Conservation (phyloP, 2,888 invertebrate species). For the Aspidiotus rigidus region DNA sequence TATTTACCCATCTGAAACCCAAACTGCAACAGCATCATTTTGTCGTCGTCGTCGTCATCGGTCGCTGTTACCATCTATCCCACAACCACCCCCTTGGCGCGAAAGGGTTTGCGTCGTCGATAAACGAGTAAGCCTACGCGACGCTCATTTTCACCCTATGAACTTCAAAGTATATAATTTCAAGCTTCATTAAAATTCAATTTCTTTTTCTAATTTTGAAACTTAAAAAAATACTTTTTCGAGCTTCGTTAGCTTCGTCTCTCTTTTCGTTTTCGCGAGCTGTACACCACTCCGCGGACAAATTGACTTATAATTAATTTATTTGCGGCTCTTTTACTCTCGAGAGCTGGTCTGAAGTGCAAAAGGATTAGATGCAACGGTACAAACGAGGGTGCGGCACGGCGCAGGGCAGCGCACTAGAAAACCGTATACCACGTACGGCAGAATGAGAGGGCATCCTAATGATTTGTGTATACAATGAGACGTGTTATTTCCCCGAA, state of each 20-base stretch:
- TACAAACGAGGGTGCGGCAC: too few species aligned
- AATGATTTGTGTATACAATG: too few species aligned
- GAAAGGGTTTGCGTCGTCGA: conserved; percentile 17
- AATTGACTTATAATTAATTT: conserved; percentile 33
- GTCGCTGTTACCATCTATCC: too few species aligned
- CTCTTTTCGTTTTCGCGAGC: conserved; percentile 9
- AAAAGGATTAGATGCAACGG: background rate
- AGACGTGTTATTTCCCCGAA: too few species aligned
- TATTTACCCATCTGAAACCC: too few species aligned
- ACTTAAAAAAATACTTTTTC: conserved; percentile 31
- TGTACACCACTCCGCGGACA: conserved; percentile 3
- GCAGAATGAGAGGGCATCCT: too few species aligned
- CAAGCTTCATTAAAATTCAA: conserved; percentile 33
- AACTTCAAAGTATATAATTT: conserved; percentile 15
- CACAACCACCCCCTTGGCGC: background rate
- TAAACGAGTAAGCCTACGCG: background rate
- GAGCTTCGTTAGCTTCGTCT: conserved; percentile 29
- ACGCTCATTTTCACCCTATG: conserved; percentile 27
- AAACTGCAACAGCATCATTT: too few species aligned
- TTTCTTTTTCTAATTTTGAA: conserved; percentile 34
- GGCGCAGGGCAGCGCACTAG: too few species aligned
- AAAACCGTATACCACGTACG: too few species aligned
- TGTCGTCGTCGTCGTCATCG: too few species aligned
- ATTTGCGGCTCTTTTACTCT: conserved; percentile 31
- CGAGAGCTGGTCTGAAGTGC: background rate